A percentile compares a stretch with the other conserved stretches of the same genome.
Conservation (phyloP, 2,888 invertebrate genomes). For the Scotopteryx bipunctaria region DNA sequence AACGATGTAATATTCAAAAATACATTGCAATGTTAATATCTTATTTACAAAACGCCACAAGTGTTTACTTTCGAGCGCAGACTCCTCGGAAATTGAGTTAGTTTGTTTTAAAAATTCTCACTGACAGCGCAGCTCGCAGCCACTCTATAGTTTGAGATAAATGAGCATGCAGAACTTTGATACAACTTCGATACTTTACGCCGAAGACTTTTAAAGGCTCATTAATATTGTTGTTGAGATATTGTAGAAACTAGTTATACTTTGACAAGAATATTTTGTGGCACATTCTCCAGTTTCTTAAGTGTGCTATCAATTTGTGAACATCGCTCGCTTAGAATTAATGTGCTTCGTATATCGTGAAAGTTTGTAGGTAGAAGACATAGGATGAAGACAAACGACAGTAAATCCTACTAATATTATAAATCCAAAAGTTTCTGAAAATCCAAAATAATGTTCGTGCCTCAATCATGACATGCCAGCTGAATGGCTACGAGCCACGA, state of each 20-base stretch:
- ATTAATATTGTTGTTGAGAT: constrained; percentile 26
- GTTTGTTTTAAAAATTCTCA: constrained; percentile 27
- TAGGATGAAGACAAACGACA: too few relatives aligned
- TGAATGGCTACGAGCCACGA: too few relatives aligned
- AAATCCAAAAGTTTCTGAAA: too few relatives aligned
- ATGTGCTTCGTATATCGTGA: too few relatives aligned
- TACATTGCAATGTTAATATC: not conserved
- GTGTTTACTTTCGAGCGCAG: constrained; percentile 10
- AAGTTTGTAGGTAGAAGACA: too few relatives aligned
- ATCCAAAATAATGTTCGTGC: too few relatives aligned
- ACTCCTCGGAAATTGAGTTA: constrained; percentile 30
- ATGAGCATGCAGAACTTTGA: constrained; percentile 33
- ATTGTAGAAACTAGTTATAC: not conserved
- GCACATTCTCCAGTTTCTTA: not conserved
- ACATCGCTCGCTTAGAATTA: too few relatives aligned
- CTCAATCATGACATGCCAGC: too few relatives aligned
- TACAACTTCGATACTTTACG: constrained; percentile 30
- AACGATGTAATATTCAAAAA: too few relatives aligned
- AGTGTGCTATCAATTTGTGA: too few relatives aligned
- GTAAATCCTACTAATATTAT: too few relatives aligned
- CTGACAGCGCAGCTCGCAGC: constrained; percentile 22
- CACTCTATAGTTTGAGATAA: constrained; percentile 31
- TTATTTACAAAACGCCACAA: constrained; percentile 20
- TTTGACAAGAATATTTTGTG: not conserved
- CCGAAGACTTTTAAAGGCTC: constrained; percentile 21